Percentiles rank a stretch among this genome's conserved stretches.
These are phyloP conservation scores for Formica aserva DNA, from an alignment of 2,888 invertebrate species.

Conservation along the genomic window DNA sequence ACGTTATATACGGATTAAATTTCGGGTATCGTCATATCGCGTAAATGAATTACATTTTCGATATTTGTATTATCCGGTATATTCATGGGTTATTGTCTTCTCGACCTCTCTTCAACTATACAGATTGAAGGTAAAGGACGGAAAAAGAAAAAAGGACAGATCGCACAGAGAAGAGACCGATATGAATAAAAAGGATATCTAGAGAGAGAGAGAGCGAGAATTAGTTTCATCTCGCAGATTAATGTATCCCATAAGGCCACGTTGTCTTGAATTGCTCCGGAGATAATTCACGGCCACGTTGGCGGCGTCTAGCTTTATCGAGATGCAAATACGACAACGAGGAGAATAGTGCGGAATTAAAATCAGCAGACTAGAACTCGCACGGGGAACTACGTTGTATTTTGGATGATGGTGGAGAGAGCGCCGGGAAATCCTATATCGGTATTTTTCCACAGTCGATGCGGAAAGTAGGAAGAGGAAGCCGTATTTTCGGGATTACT, in stretches of 20 bases:
- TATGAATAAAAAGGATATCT: slow-evolving; percentile 51
- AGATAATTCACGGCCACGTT: slow-evolving; percentile 67
- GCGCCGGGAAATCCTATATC: slow-evolving; percentile 30
- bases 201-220: slow-evolving; percentile 12
- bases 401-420: background rate
- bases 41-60: background rate
- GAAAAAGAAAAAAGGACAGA: background rate
- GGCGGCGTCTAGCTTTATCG: slow-evolving; percentile 55
- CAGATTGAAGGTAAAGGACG: background rate
- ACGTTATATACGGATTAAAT: background rate
- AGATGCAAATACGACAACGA: slow-evolving; percentile 63
- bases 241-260: slow-evolving; percentile 58
- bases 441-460: slow-evolving; percentile 26
- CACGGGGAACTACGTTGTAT: slow-evolving; percentile 22
- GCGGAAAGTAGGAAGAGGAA: background rate
- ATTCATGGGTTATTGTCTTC: slow-evolving; percentile 17
- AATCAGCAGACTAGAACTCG: slow-evolving; percentile 35
- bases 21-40: background rate
- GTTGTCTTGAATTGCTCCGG: slow-evolving; percentile 63
- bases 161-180: slow-evolving; percentile 42
- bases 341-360: slow-evolving; percentile 48
- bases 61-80: background rate
- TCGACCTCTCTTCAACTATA: background rate
- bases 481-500: slow-evolving; percentile 52
- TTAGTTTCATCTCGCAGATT: slow-evolving; percentile 63